These are phyloP conservation scores for Mesaphorura yosii DNA, from an alignment of 1,140 invertebrate species.

Conservation along the genomic window DNA sequence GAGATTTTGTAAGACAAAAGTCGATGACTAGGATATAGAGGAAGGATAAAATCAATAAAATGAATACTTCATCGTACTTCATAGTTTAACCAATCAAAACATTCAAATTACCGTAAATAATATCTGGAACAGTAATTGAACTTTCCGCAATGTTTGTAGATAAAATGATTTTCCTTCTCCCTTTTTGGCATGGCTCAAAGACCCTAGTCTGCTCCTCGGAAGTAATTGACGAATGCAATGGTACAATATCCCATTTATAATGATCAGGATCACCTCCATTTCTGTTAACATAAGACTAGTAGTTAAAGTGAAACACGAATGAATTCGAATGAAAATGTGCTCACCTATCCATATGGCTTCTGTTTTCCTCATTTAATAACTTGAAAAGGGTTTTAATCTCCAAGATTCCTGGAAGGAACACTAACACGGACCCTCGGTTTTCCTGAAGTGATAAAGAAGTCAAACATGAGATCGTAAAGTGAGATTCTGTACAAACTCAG, in stretches of 20 bases:
- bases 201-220: constrained; percentile 54
- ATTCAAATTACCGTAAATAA: constrained; percentile 58
- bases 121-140: constrained; percentile 86
- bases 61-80: constrained; percentile 2
- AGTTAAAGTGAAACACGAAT: neutral
- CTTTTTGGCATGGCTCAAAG: constrained; percentile 45
- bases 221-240: constrained; percentile 58
- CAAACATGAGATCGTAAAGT: neutral
- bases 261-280: constrained; percentile 7
- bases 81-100: no score
- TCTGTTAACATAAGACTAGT: constrained; percentile 2
- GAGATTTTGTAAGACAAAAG: constrained; percentile 80
- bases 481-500: neutral
- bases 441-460: constrained; percentile 4
- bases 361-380: constrained; percentile 22
- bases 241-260: constrained; percentile 40
- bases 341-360: neutral
- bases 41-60: constrained; percentile 1
- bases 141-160: constrained; percentile 95
- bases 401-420: constrained; percentile 74
- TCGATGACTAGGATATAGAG: constrained; percentile 65
- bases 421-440: constrained; percentile 53
- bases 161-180: constrained; percentile 72
- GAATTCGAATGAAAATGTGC: neutral
- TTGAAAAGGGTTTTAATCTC: constrained; percentile 51